Base-by-base conservation (phyloP, 2,113 vertebrate species). In the Pelecanoides urinatrix region DNA sequence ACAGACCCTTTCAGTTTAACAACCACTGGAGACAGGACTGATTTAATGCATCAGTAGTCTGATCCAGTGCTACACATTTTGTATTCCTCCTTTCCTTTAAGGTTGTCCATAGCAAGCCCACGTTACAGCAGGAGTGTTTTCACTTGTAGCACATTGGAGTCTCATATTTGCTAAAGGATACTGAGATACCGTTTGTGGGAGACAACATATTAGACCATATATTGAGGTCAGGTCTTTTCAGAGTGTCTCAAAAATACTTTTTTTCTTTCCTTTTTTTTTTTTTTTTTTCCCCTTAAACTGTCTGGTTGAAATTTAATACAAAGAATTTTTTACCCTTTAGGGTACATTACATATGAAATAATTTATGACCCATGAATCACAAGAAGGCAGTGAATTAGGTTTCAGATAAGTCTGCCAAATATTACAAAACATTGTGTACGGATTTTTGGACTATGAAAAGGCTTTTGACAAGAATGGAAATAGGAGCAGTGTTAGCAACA, bases 381-480 rank as follows among this genome's bases (percentile, higher is more conserved):
- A 96, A 97, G 96, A 82, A 97, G 97, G 97, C 97, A 98, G 94
- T 97, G 97, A 98, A 96, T 98, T 97, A 96, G 91, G 97, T 97
- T 98, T 98, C 96, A 97, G 92, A 94, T 97, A 97, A 98, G 96
- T 97, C 74, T 88, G 97, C 97, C 97, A 97, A 98, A 97, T 98
- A 97, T 98, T 98, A 96, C 95, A 98, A 98, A 97, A 96, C 93
- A 97, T 98, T 98, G 97, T 98, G 94, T 96, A 90, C 68, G 88
- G 95, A 93, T 97, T 97, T 97, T 93, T 90, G 84, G 95, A 97
- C 93, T 89, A 98, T 97, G 98, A 98, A 98, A 97, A 98, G 97
- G 96, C 96, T 97, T 98, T 98, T 98, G 97, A 98, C 89, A 96
- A 95, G 95, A 96, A 95, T 97, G 92, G 90, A 97, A 98, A 98